Evolutionary conservation across 2,888 invertebrate genomes (phyloP).

Genomic region (Chromoteleia sp.): DNA sequence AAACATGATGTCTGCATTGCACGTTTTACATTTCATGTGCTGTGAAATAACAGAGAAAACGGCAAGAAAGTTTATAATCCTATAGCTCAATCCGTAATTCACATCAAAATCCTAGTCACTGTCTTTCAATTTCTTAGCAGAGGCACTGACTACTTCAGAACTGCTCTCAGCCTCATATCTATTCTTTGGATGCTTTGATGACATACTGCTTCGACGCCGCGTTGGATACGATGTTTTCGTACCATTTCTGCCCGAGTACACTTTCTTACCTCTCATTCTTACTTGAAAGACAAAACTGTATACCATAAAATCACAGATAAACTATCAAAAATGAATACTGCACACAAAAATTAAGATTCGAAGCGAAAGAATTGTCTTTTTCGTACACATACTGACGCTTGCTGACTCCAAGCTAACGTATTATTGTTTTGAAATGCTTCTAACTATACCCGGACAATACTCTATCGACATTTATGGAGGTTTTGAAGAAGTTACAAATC

Average conservation of each 20-base stretch:
- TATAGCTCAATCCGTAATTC: constrained; percentile 3
- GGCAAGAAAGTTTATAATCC: background rate
- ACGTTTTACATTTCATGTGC: too few species aligned
- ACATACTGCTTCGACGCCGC: constrained; percentile 20
- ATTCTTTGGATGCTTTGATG: constrained; percentile 18
- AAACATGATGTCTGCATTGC: too few species aligned
- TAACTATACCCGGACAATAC: background rate
- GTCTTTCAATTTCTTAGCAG: constrained; percentile 7
- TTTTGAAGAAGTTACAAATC: constrained; percentile 15
- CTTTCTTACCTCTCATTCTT: constrained; percentile 7
- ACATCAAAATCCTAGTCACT: constrained; percentile 9
- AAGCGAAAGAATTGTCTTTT: too few species aligned
- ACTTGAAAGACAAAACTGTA: constrained; percentile 8
- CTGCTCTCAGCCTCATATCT: constrained; percentile 12
- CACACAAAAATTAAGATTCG: too few species aligned
- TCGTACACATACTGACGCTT: constrained; percentile 2
- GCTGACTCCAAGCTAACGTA: background rate
- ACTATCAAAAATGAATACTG: too few species aligned
- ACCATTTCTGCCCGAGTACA: constrained; percentile 4
- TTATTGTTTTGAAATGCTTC: constrained; percentile 18
- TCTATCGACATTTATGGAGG: background rate
- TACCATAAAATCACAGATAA: background rate
- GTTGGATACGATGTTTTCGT: constrained; percentile 11
- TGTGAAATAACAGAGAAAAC: too few species aligned
- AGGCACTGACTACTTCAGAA: constrained; percentile 8